Base-by-base conservation (phyloP, 2,888 invertebrate genomes). In the Pasiphila rectangulata region DNA sequence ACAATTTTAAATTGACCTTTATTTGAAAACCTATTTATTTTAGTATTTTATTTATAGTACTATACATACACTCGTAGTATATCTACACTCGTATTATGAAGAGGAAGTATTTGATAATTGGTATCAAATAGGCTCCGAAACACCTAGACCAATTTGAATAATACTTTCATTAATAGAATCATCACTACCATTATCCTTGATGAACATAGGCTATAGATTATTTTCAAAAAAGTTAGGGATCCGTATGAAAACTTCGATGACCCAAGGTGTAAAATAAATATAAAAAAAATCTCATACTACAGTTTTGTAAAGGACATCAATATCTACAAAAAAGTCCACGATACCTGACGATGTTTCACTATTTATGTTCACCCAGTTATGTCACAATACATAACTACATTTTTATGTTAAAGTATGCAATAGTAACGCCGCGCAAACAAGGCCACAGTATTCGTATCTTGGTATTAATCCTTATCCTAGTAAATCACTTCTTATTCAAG, bases 291-390 rank as follows among this genome's bases (percentile, higher is more conserved):
- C 20, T 20, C 7, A 20, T 20, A 15, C 19, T 1, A 20, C 32
- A 32, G 36, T 36, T 36, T 36, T 21, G 23, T 36, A 36, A 13
- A 36, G 20, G 36, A 36, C 21, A 36, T 36, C 10, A 21, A 36
- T 36, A 36, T 21, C 21, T 36, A 36, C 36, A 36, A 36, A 36
- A 36, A 36, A 20, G 36, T 36, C 36, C 15, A 20, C 21, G 17
- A 36, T 36, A 10, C 21, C 21, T 20, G 19, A n/a, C n/a, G n/a
- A n/a, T 21, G 21, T 10, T 23, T 36, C 9, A 36, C 36, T 36
- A 21, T 36, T 36, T 13, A 6, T 30, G 17, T 10, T 30, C 13
- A 4, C 32, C 37, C 30, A 12, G 35, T 13, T 9, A 38, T 32
- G 30, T 30, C 25, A 38, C 13, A 12, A n/a, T 19, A 20, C 20